phyloP scores from a whole-genome alignment of 2,797 vertebrate species.

The Clamator glandarius region DNA sequence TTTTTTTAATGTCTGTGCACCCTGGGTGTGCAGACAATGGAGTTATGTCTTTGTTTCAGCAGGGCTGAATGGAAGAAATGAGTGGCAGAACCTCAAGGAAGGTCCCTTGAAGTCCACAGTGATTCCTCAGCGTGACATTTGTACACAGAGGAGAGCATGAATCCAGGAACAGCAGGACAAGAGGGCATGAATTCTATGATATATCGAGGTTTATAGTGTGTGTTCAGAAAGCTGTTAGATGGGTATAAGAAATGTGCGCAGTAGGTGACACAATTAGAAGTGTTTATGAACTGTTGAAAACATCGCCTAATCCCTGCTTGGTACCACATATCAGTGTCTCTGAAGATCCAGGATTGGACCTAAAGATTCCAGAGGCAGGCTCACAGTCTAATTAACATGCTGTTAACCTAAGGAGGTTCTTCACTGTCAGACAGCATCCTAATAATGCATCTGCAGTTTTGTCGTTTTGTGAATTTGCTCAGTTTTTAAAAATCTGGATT shows the following conservation, averaged over 20 bases:
- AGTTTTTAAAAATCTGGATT: not conserved
- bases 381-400: not conserved
- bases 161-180: not conserved
- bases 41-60: not conserved
- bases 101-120: not conserved
- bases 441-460: not conserved
- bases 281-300: not conserved
- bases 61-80: not conserved
- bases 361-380: not conserved
- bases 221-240: not conserved
- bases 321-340: not conserved
- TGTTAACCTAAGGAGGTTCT: not conserved
- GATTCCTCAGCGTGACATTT: not conserved
- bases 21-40: rapidly evolving
- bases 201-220: not conserved
- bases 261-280: not conserved
- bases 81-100: not conserved
- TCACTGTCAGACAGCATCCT: rapidly evolving
- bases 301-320: not conserved
- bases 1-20: not conserved
- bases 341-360: not conserved
- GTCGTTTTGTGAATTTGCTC: not conserved
- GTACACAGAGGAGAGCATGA: not conserved
- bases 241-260: not conserved
- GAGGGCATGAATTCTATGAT: not conserved